Conservation (phyloP, 2,113 vertebrate genomes). For the Pardalotus punctatus region DNA sequence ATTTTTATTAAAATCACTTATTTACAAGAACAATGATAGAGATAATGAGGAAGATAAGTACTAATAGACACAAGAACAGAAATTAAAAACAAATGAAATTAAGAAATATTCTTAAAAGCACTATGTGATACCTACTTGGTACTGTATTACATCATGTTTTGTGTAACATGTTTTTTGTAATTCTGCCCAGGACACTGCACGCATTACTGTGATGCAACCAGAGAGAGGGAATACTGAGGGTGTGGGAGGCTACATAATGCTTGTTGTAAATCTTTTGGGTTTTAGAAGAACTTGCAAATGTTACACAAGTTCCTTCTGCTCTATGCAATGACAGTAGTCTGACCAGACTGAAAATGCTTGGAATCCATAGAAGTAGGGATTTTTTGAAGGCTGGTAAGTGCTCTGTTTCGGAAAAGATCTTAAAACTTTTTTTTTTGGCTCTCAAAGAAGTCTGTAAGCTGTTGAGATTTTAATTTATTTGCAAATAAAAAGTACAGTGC, state of each 20-base stretch:
- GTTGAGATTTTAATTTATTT: neutral
- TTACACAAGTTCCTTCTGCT: neutral
- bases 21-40: neutral
- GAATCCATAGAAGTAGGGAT: neutral
- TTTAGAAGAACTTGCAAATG: neutral
- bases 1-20: neutral
- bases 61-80: neutral
- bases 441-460: neutral
- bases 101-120: neutral
- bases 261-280: neutral
- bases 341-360: neutral
- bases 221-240: neutral
- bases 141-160: neutral
- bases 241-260: neutral
- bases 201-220: neutral
- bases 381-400: neutral
- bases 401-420: neutral
- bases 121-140: neutral
- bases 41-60: neutral
- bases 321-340: neutral
- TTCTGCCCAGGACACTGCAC: neutral
- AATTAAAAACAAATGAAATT: neutral
- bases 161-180: neutral
- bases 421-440: neutral
- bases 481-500: neutral